Evolutionary conservation across 2,888 invertebrate genomes (phyloP), one percentile per base, ranked within the genome.

Genomic region (Melitaea athalia): DNA sequence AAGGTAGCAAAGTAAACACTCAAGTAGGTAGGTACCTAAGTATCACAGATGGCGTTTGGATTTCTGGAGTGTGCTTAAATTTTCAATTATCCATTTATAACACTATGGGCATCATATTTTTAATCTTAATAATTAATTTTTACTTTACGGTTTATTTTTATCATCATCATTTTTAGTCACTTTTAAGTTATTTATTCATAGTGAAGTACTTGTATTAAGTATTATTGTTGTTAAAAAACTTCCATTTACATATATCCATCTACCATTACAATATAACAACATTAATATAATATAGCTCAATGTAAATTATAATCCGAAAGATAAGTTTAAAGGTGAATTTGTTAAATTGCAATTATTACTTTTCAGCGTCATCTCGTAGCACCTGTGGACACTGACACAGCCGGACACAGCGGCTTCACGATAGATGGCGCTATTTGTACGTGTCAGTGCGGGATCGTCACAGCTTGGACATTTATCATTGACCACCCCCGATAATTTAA

Each of bases 371-470:
- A 83, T 78, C 86, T 85, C 76, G 73, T 78, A 78, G 72, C 74
- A 72, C 59, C 73, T 74, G 76, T 71, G 67, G 74, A 70, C 75
- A 83, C 79, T 76, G 81, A 81, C 81, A 84, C 57, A 71, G 75
- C 69, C 76, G 85, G 85, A 86, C 85, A 84, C 75, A 83, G 84
- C 73, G 80, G 80, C 77, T 81, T 81, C 79, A 77, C 82, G 81
- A 92, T 86, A 92, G 92, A 91, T 92, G 92, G 86, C 91, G 87
- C 82, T 77, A 89, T 90, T 90, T 89, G 87, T 91, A 77, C 71
- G 24, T 76, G 89, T 88, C 89, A 79, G 79, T 73, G 64, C 74
- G 79, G 78, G 80, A 77, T 85, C 79, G 87, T 85, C 85, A 81
- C 85, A 87, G 85, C 85, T 85, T 86, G 87, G 80, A 82, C 82